Evolutionary conservation across 1,140 invertebrate species (phyloP).

Genomic region (Lepidurus apus): DNA sequence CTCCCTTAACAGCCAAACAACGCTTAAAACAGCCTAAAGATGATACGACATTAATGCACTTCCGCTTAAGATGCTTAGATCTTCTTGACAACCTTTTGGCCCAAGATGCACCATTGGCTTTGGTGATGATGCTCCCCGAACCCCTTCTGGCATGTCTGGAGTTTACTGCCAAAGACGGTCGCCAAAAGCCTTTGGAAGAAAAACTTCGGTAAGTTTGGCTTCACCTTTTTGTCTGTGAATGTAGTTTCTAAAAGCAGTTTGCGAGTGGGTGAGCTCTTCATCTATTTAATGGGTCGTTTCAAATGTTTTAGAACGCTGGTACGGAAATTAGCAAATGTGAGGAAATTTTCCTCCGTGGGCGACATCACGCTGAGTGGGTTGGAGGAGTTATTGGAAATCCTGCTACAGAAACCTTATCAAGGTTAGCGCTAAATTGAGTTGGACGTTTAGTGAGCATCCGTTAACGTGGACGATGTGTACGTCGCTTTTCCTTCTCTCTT

Average conservation of each 20-base stretch:
- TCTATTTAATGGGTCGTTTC: slow-evolving; percentile 43
- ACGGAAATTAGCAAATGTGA: slow-evolving; percentile 28
- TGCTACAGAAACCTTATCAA: slow-evolving; percentile 43
- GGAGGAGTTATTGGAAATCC: slow-evolving; percentile 48
- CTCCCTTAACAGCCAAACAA: slow-evolving; percentile 44
- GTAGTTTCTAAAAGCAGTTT: slow-evolving; percentile 50
- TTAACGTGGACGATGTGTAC: background rate
- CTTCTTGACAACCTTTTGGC: slow-evolving; percentile 64
- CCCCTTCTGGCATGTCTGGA: slow-evolving; percentile 59
- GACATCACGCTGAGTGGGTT: slow-evolving; percentile 50
- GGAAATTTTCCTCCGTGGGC: slow-evolving; percentile 16
- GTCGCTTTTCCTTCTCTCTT: slow-evolving; percentile 1
- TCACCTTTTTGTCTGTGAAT: slow-evolving; percentile 41
- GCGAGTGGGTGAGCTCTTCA: slow-evolving; percentile 40
- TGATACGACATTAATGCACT: slow-evolving; percentile 60
- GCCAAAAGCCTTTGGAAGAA: slow-evolving; percentile 56
- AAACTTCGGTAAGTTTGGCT: slow-evolving; percentile 24
- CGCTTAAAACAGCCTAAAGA: slow-evolving; percentile 59
- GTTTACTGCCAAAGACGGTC: slow-evolving; percentile 59
- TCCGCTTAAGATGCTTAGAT: slow-evolving; percentile 62
- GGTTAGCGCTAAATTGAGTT: slow-evolving; percentile 38
- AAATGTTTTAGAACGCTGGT: slow-evolving; percentile 8
- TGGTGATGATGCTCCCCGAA: slow-evolving; percentile 59
- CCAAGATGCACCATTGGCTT: slow-evolving; percentile 57
- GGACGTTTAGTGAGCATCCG: slow-evolving; percentile 26